Conservation (phyloP, 2,797 vertebrate species). For the Molossus molossus region DNA sequence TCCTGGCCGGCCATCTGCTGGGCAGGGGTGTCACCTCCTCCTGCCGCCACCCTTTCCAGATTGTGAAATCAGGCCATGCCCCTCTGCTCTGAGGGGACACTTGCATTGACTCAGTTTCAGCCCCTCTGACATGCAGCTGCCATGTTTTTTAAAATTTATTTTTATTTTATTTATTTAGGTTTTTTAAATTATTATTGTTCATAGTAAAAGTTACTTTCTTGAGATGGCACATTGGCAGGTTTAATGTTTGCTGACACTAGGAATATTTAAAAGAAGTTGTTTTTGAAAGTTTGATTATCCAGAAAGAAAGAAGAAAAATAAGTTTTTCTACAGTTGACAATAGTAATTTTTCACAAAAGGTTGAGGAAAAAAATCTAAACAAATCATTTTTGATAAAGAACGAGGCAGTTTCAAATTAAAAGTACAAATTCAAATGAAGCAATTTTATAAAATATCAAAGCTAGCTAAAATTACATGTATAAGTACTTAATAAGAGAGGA, state of each 20-base stretch:
- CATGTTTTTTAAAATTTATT: background rate
- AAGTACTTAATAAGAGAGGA: slow-evolving; percentile 87
- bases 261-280: slow-evolving; percentile 68
- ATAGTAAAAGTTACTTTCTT: slow-evolving; percentile 71
- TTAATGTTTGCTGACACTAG: slow-evolving; percentile 67
- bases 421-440: slow-evolving; percentile 89
- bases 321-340: slow-evolving; percentile 67
- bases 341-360: slow-evolving; percentile 64
- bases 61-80: background rate
- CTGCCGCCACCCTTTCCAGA: accelerated
- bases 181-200: slow-evolving; percentile 45
- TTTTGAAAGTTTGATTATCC: slow-evolving; percentile 60
- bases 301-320: slow-evolving; percentile 60
- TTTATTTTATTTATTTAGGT: too few species aligned
- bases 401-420: slow-evolving; percentile 86
- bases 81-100: background rate
- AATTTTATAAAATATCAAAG: slow-evolving; percentile 90
- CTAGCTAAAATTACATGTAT: slow-evolving; percentile 89
- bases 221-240: slow-evolving; percentile 62
- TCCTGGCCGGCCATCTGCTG: accelerated
- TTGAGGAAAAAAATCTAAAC: slow-evolving; percentile 54
- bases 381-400: slow-evolving; percentile 76
- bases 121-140: too few species aligned
- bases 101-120: accelerated
- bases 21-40: too few species aligned